A percentile compares a stretch with the other conserved stretches of the same genome.
Conservation (phyloP, 1,140 invertebrate genomes). For the Microplitis demolitor region DNA sequence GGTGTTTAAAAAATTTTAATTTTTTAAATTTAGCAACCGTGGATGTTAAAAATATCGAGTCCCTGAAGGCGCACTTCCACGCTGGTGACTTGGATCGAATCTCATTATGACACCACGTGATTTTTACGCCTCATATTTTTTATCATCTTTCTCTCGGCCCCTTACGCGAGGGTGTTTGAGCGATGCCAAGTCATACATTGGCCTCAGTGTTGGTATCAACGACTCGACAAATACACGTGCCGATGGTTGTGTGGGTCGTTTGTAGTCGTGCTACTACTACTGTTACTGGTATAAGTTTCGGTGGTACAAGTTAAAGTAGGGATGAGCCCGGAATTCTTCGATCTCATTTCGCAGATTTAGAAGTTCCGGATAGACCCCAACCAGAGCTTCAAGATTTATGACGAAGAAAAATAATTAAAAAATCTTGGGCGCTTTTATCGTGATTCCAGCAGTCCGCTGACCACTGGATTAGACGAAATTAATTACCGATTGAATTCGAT, state of each 20-base stretch:
- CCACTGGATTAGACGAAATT: conserved; percentile 21
- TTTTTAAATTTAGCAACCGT: too few relatives aligned
- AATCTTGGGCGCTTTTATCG: conserved; percentile 3
- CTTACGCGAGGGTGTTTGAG: neutral
- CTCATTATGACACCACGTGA: conserved; percentile 25
- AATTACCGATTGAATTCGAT: conserved; percentile 33
- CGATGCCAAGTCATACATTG: too few relatives aligned
- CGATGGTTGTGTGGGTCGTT: too few relatives aligned
- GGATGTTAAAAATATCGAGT: neutral
- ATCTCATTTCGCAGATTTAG: conserved; percentile 21
- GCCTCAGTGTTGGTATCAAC: too few relatives aligned
- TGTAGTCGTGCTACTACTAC: too few relatives aligned
- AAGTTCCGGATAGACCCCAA: neutral
- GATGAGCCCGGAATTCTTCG: conserved; percentile 5
- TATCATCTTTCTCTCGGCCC: conserved; percentile 10
- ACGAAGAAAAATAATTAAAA: conserved; percentile 32
- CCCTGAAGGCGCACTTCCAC: conserved; percentile 24
- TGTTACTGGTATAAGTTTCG: neutral
- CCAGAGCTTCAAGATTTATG: conserved; percentile 24
- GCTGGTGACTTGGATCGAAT: conserved; percentile 31
- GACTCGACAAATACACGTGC: too few relatives aligned
- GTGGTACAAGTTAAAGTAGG: neutral
- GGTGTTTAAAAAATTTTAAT: too few relatives aligned
- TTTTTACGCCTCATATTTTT: conserved; percentile 29
- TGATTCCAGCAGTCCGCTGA: conserved; percentile 14